Conservation (phyloP, 2,888 invertebrate genomes). For the Metopia argyrocephala region DNA sequence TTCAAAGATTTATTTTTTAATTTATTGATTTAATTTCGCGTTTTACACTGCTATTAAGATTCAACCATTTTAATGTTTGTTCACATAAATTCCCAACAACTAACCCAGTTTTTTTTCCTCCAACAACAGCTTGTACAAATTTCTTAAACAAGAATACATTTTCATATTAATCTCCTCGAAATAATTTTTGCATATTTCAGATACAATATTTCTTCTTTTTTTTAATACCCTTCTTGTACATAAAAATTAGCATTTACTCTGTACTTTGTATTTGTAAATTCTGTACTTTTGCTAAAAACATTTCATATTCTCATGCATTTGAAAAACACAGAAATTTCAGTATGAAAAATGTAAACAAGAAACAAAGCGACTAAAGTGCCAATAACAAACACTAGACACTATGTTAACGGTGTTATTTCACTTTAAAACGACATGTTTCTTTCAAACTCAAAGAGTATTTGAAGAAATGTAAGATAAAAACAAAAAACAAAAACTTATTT, state of each 20-base stretch:
- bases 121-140: no score
- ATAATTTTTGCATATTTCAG: background rate
- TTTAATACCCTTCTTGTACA: constrained; percentile 16
- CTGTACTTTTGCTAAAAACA: constrained; percentile 8
- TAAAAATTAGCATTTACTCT: constrained; percentile 54
- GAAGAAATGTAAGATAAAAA: no score
- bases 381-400: background rate
- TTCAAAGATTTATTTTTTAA: no score
- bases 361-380: background rate
- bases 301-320: background rate
- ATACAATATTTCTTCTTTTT: background rate
- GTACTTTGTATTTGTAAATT: constrained; percentile 30
- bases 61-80: background rate
- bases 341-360: background rate
- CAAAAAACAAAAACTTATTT: no score
- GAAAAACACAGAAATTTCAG: background rate
- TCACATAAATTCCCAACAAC: background rate
- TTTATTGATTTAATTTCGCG: background rate
- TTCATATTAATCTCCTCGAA: no score
- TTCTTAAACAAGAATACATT: no score
- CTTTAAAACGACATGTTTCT: no score
- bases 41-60: background rate
- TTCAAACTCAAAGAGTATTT: no score
- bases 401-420: background rate
- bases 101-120: background rate